Percentiles rank a stretch among this genome's conserved stretches.
Conservation (phyloP, 1,140 invertebrate genomes). For the Drosophila aff. region DNA sequence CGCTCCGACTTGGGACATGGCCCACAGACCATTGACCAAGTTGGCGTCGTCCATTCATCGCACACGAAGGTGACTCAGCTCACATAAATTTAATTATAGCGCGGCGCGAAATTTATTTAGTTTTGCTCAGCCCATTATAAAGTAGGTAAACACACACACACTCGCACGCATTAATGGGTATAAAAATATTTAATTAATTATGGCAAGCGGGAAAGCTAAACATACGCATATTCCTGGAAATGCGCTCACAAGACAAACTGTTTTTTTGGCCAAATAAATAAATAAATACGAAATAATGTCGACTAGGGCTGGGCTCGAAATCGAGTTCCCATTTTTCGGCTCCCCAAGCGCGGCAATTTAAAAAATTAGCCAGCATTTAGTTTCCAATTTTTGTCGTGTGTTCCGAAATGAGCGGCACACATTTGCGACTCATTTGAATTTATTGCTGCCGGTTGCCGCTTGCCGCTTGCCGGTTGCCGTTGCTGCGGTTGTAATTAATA, state of each 20-base stretch:
- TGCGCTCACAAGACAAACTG: slow-evolving; percentile 26
- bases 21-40: slow-evolving; percentile 68
- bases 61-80: slow-evolving; percentile 66
- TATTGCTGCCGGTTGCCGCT: slow-evolving; percentile 40
- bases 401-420: slow-evolving; percentile 62
- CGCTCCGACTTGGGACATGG: slow-evolving; percentile 9
- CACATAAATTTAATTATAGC: slow-evolving; percentile 82
- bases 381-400: slow-evolving; percentile 62
- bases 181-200: slow-evolving; percentile 80
- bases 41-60: slow-evolving; percentile 65
- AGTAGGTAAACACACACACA: slow-evolving; percentile 45
- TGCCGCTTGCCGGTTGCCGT: slow-evolving; percentile 24
- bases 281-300: slow-evolving; percentile 32
- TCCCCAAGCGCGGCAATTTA: slow-evolving; percentile 46
- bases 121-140: slow-evolving; percentile 74
- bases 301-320: slow-evolving; percentile 31
- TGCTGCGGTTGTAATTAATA: slow-evolving; percentile 74
- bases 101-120: slow-evolving; percentile 77
- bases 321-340: slow-evolving; percentile 36
- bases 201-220: slow-evolving; percentile 40
- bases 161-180: slow-evolving; percentile 8
- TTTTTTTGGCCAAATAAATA: slow-evolving; percentile 14
- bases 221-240: slow-evolving; percentile 68
- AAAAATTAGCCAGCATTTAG: slow-evolving; percentile 69
- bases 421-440: slow-evolving; percentile 74